phyloP scores from a whole-genome alignment of 2,797 vertebrate species.

The Sebastolobus altivelis region DNA sequence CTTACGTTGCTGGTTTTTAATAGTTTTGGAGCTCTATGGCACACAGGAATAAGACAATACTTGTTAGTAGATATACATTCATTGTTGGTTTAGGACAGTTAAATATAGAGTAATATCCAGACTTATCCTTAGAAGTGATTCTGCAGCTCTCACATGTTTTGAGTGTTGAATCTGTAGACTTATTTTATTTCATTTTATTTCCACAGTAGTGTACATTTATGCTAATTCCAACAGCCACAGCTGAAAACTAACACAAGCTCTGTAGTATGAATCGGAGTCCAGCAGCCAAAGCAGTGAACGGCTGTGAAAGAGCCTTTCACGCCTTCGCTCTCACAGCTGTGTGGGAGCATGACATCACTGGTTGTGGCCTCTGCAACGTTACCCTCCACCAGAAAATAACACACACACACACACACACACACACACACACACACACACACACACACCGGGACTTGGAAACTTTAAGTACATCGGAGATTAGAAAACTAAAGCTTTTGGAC shows the following conservation, averaged over 20 bases:
- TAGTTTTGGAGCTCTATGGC: background rate
- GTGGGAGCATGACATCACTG: slow-evolving; percentile 66
- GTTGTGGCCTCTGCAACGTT: background rate
- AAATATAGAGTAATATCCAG: background rate
- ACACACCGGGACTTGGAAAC: background rate
- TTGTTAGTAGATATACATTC: background rate
- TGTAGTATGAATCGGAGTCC: slow-evolving; percentile 18
- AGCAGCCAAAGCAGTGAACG: slow-evolving; percentile 4
- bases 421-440: slow-evolving; percentile 8
- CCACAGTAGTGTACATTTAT: background rate
- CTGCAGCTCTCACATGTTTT: background rate
- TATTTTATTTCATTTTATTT: background rate
- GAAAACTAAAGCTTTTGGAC: background rate
- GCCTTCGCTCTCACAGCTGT: slow-evolving; percentile 61
- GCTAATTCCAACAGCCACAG: slow-evolving; percentile 8
- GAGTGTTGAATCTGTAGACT: background rate
- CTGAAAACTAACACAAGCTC: slow-evolving; percentile 38
- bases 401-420: slow-evolving; percentile 2
- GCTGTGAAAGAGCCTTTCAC: slow-evolving; percentile 74
- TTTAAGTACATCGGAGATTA: background rate
- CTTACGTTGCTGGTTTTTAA: background rate
- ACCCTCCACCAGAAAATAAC: slow-evolving; percentile 27
- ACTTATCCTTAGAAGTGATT: background rate
- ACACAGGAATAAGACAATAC: background rate
- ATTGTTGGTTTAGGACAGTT: background rate